Evolutionary conservation across 2,113 vertebrate genomes (phyloP).

Genomic region (Corapipo altera): DNA sequence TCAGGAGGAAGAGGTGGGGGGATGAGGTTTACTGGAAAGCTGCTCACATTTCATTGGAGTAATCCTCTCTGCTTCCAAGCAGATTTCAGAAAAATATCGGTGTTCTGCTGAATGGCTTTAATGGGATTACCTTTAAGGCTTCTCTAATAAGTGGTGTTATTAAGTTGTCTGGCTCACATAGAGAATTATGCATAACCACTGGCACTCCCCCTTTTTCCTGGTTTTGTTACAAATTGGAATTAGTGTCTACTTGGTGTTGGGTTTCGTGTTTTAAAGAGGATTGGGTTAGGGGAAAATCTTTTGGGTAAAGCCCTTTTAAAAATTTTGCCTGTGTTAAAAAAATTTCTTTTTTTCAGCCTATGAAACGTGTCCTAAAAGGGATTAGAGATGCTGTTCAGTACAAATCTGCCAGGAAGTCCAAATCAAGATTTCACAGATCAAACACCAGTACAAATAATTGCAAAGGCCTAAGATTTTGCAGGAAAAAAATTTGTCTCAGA

Average conservation of each 20-base stretch:
- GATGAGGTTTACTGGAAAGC: constrained; percentile 53
- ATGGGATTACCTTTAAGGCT: constrained; percentile 73
- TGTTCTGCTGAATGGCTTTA: constrained; percentile 66
- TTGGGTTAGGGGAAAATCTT: constrained; percentile 25
- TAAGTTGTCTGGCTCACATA: constrained; percentile 57
- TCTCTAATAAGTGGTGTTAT: constrained; percentile 71
- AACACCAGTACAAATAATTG: background rate
- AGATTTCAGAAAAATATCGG: constrained; percentile 64
- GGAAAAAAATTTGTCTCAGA: background rate
- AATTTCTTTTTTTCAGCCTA: constrained; percentile 19
- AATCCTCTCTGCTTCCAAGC: constrained; percentile 65
- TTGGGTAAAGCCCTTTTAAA: constrained; percentile 12
- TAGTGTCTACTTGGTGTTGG: constrained; percentile 51
- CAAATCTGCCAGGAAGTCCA: constrained; percentile 31
- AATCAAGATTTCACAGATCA: constrained; percentile 14
- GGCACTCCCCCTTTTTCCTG: constrained; percentile 50
- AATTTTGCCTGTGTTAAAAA: constrained; percentile 42
- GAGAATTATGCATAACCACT: constrained; percentile 53
- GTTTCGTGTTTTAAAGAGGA: constrained; percentile 53
- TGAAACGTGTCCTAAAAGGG: background rate
- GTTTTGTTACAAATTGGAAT: constrained; percentile 73
- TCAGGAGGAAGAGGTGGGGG: background rate
- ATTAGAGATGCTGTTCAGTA: constrained; percentile 27
- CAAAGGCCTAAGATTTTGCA: background rate
- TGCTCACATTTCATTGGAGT: constrained; percentile 39